These are phyloP conservation scores for Zaprionus ghesquierei DNA, from an alignment of 1,140 invertebrate genomes.

Conservation along the genomic window DNA sequence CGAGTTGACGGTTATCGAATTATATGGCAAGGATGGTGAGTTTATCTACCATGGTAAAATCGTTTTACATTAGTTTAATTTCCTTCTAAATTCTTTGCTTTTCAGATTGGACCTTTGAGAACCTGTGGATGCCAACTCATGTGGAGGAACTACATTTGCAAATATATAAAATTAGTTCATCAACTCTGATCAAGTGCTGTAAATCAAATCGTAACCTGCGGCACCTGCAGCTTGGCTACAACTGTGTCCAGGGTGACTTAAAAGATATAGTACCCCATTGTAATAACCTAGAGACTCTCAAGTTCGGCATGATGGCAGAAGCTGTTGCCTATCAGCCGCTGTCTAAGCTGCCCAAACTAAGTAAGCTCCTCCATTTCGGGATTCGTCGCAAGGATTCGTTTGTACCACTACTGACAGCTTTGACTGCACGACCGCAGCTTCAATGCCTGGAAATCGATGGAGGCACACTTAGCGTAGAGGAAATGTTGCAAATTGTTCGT, in stretches of 20 bases:
- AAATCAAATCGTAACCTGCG: slow-evolving; percentile 42
- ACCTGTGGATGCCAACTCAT: slow-evolving; percentile 9
- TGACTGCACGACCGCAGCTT: slow-evolving; percentile 37
- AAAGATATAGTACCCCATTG: slow-evolving; percentile 48
- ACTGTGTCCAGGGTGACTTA: slow-evolving; percentile 27
- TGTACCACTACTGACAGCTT: slow-evolving; percentile 31
- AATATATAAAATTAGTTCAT: slow-evolving; percentile 9
- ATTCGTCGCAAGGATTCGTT: slow-evolving; percentile 48
- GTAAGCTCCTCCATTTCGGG: slow-evolving; percentile 40
- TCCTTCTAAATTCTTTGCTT: neutral
- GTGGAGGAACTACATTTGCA: slow-evolving; percentile 36
- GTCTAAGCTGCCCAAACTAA: slow-evolving; percentile 40
- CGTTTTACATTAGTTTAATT: too few relatives aligned
- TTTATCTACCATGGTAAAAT: too few relatives aligned
- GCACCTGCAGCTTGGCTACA: slow-evolving; percentile 40
- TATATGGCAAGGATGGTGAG: slow-evolving; percentile 41
- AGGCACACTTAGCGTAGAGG: slow-evolving; percentile 41
- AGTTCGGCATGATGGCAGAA: slow-evolving; percentile 55
- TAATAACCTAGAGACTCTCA: slow-evolving; percentile 37
- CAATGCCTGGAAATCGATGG: slow-evolving; percentile 50
- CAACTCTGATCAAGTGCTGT: slow-evolving; percentile 44
- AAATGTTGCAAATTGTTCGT: slow-evolving; percentile 34
- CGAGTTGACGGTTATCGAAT: slow-evolving; percentile 19
- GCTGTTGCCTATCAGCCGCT: slow-evolving; percentile 28
- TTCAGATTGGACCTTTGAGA: slow-evolving; percentile 37